A percentile compares a stretch with the other conserved stretches of the same genome.
phyloP scores from a whole-genome alignment of 2,888 invertebrate genomes.

The Mythimna lalbum region DNA sequence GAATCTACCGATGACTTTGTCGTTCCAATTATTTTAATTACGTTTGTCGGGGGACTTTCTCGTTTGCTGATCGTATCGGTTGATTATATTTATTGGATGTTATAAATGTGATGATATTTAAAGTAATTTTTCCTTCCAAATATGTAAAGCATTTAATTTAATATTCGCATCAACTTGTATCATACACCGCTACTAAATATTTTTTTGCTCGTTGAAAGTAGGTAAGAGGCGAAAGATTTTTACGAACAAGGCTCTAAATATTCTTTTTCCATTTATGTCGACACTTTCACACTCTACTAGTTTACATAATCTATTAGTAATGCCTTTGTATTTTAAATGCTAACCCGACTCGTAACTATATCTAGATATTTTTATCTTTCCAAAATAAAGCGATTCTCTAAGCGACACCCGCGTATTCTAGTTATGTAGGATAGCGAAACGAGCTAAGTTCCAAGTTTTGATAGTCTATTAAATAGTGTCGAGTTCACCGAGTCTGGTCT shows the following conservation, averaged over 20 bases:
- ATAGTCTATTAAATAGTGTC: constrained; percentile 62
- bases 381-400: constrained; percentile 40
- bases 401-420: constrained; percentile 47
- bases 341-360: not conserved
- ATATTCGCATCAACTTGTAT: not conserved
- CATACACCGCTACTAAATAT: not conserved
- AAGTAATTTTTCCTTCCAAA: not conserved
- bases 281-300: not conserved
- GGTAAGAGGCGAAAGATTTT: not conserved
- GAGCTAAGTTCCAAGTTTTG: constrained; percentile 63
- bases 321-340: not conserved
- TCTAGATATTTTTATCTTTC: constrained; percentile 27
- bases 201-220: not conserved
- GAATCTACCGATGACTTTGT: constrained; percentile 37
- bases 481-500: constrained; percentile 60
- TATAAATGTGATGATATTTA: constrained; percentile 6
- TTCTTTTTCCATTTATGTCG: not conserved
- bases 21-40: constrained; percentile 60
- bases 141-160: not conserved
- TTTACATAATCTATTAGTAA: not conserved
- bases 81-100: constrained; percentile 39
- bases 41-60: constrained; percentile 33
- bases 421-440: constrained; percentile 54
- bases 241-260: not conserved
- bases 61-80: constrained; percentile 36